These are phyloP conservation scores for Carcharodon carcharias DNA, from an alignment of 2,797 vertebrate species.

Conservation along the genomic window DNA sequence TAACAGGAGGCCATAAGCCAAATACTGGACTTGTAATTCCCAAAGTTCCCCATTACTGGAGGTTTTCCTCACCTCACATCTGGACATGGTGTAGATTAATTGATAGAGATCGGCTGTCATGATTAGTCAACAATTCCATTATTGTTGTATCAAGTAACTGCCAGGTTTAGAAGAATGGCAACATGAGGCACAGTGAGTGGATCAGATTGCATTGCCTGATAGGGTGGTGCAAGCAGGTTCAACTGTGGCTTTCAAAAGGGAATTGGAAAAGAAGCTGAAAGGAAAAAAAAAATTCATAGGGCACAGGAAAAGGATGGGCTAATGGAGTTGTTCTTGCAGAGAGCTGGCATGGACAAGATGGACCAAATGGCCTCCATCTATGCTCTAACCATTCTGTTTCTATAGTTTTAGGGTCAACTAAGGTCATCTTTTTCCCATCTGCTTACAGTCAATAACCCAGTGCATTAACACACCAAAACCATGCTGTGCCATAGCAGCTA, in stretches of 20 bases:
- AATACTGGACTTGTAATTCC: background rate
- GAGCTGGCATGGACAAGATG: too few relatives aligned
- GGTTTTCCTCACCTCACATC: background rate
- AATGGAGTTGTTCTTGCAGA: too few relatives aligned
- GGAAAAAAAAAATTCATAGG: background rate
- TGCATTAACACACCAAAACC: background rate
- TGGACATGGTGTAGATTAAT: background rate
- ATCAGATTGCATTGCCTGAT: too few relatives aligned
- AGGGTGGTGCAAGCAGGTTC: too few relatives aligned
- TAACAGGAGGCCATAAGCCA: background rate
- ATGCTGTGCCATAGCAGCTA: background rate
- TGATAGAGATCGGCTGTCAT: background rate
- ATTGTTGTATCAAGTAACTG: background rate
- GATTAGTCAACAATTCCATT: background rate
- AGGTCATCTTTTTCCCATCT: background rate
- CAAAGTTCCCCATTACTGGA: background rate
- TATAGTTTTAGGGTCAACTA: background rate
- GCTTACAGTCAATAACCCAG: background rate
- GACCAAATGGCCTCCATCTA: too few relatives aligned
- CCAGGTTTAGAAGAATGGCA: background rate
- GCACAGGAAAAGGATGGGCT: background rate
- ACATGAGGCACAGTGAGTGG: too few relatives aligned
- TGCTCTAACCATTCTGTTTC: too few relatives aligned
- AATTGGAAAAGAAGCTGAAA: background rate
- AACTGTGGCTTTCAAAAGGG: too few relatives aligned